Evolutionary conservation across 2,888 invertebrate species (phyloP).

Genomic region (Tachina grossa): DNA sequence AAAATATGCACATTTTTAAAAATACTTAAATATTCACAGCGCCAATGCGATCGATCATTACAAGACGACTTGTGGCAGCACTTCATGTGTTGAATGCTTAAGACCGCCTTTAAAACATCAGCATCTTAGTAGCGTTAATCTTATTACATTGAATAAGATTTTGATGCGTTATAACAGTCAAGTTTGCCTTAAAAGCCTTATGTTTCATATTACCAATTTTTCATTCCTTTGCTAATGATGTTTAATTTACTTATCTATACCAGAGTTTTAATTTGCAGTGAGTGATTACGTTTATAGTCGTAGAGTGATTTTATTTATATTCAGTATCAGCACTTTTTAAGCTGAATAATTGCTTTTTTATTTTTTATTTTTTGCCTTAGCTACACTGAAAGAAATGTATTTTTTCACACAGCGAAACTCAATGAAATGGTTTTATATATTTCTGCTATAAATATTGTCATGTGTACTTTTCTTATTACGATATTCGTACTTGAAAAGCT

Average conservation of each 20-base stretch:
- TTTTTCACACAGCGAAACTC: neutral
- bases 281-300: neutral
- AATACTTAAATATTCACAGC: neutral
- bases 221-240: neutral
- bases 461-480: too few relatives aligned
- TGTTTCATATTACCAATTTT: neutral
- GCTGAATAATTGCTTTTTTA: neutral
- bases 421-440: too few relatives aligned
- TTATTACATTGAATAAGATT: neutral
- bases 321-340: neutral
- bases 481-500: too few relatives aligned
- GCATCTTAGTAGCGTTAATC: too few relatives aligned
- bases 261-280: neutral
- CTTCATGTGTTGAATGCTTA: neutral
- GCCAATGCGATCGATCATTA: neutral
- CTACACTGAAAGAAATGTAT: constrained; percentile 15
- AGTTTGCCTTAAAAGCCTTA: neutral
- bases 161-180: too few relatives aligned
- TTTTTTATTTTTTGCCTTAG: neutral
- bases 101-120: neutral
- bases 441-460: neutral
- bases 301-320: constrained; percentile 11
- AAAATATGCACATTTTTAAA: constrained; percentile 55
- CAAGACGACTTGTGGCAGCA: constrained; percentile 5
- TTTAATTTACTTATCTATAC: neutral